Evolutionary conservation across 2,888 invertebrate genomes (phyloP).

Genomic region (Nymphalis c-album): DNA sequence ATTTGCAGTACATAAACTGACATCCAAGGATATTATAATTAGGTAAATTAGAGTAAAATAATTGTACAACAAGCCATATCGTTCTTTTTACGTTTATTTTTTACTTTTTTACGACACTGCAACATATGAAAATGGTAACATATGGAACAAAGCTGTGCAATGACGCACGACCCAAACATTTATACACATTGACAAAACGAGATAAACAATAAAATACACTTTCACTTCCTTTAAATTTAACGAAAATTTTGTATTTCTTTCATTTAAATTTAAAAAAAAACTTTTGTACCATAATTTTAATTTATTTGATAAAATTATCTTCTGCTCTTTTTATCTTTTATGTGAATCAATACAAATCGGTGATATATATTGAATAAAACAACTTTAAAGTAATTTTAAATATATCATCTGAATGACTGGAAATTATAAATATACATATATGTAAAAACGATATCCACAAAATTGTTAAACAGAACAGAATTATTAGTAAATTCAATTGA

Average conservation of each 20-base stretch:
- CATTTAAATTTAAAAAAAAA: not conserved
- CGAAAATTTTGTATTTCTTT: not conserved
- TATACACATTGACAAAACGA: constrained; percentile 34
- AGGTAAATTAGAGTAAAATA: not conserved
- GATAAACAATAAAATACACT: constrained; percentile 29
- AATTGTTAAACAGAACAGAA: too few species aligned
- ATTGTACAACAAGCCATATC: not conserved
- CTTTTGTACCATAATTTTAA: not conserved
- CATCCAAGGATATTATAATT: not conserved
- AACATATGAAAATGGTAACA: constrained; percentile 38
- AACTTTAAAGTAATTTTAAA: too few species aligned
- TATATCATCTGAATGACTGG: too few species aligned
- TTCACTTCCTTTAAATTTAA: constrained; percentile 20
- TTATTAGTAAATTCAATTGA: not conserved
- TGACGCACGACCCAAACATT: constrained; percentile 46
- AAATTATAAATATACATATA: too few species aligned
- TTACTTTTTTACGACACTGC: constrained; percentile 5
- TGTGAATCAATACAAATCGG: too few species aligned
- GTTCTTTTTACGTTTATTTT: not conserved
- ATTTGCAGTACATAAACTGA: too few species aligned
- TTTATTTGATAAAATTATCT: too few species aligned
- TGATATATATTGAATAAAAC: too few species aligned
- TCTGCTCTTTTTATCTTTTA: too few species aligned
- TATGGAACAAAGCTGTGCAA: constrained; percentile 50
- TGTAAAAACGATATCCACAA: too few species aligned